Percentiles rank a stretch among this genome's conserved stretches.
These are phyloP conservation scores for Paedocypris micromegethes DNA, from an alignment of 2,797 vertebrate species.

Conservation along the genomic window DNA sequence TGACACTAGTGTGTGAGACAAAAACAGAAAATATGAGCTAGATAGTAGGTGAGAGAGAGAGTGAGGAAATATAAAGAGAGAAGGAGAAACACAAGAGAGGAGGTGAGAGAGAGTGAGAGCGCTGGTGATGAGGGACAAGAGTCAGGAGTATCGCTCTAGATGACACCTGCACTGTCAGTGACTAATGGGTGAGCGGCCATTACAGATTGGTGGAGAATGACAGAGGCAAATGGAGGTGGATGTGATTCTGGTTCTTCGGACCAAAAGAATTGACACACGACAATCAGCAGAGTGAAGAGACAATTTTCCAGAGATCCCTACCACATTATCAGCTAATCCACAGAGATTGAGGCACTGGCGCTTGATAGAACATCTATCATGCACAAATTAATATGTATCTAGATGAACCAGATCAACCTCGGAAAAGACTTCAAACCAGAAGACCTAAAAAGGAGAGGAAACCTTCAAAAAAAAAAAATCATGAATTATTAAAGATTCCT, in stretches of 20 bases:
- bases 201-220: slow-evolving; percentile 67
- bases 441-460: slow-evolving; percentile 42
- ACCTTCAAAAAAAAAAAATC: slow-evolving; percentile 38
- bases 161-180: slow-evolving; percentile 61
- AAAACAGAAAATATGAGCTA: no score
- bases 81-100: no score
- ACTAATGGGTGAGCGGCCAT: slow-evolving; percentile 65
- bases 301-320: slow-evolving; percentile 49
- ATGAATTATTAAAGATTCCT: slow-evolving; percentile 48
- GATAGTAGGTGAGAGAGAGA: no score
- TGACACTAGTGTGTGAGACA: no score
- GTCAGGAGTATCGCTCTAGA: slow-evolving; percentile 64
- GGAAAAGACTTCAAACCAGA: slow-evolving; percentile 26
- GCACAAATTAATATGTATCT: slow-evolving; percentile 43
- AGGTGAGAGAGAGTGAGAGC: slow-evolving; percentile 19
- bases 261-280: slow-evolving; percentile 56
- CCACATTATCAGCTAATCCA: slow-evolving; percentile 46
- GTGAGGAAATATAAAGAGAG: no score
- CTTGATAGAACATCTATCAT: no score
- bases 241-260: slow-evolving; percentile 49
- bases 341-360: slow-evolving; percentile 24
- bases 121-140: slow-evolving; percentile 43
- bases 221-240: slow-evolving; percentile 28
- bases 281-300: slow-evolving; percentile 59
- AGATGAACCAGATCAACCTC: slow-evolving; percentile 32